Conservation (phyloP, 2,888 invertebrate species). For the Molanna angustata region DNA sequence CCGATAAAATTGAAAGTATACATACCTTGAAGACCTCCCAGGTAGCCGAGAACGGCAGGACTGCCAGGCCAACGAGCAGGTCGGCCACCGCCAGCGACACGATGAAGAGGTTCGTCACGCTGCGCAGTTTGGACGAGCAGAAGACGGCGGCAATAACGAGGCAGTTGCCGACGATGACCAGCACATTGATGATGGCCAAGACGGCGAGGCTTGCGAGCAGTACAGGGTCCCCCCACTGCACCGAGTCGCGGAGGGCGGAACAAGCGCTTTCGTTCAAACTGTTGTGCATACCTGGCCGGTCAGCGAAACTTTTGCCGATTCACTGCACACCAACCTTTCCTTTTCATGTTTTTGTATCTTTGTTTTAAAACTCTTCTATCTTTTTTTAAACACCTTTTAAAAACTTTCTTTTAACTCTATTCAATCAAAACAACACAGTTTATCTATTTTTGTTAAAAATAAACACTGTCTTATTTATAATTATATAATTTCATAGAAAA, state of each 20-base stretch:
- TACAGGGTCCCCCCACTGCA: slow-evolving; percentile 78
- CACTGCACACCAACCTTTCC: too few relatives aligned
- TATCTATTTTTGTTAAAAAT: too few relatives aligned
- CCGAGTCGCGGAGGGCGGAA: slow-evolving; percentile 75
- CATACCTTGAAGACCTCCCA: slow-evolving; percentile 88
- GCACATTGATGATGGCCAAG: slow-evolving; percentile 79
- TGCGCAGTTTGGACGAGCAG: slow-evolving; percentile 86
- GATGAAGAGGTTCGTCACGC: slow-evolving; percentile 95
- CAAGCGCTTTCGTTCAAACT: slow-evolving; percentile 79
- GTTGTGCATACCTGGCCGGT: slow-evolving; percentile 58
- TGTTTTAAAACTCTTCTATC: too few relatives aligned
- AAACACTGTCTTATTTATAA: too few relatives aligned
- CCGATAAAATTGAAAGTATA: slow-evolving; percentile 10
- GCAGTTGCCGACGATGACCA: slow-evolving; percentile 87
- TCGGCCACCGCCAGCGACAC: slow-evolving; percentile 96
- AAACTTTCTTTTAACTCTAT: too few relatives aligned
- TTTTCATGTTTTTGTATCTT: too few relatives aligned
- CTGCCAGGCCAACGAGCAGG: slow-evolving; percentile 90
- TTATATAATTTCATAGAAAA: too few relatives aligned
- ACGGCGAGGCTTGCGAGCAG: slow-evolving; percentile 74
- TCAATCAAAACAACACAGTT: too few relatives aligned
- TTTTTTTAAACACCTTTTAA: too few relatives aligned
- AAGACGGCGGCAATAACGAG: slow-evolving; percentile 91
- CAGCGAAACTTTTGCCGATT: too few relatives aligned
- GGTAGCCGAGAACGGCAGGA: slow-evolving; percentile 93